A percentile compares a stretch with the other conserved stretches of the same genome.
These are phyloP conservation scores for Drosophila micromelanica DNA, from an alignment of 1,140 invertebrate species.

Conservation along the genomic window DNA sequence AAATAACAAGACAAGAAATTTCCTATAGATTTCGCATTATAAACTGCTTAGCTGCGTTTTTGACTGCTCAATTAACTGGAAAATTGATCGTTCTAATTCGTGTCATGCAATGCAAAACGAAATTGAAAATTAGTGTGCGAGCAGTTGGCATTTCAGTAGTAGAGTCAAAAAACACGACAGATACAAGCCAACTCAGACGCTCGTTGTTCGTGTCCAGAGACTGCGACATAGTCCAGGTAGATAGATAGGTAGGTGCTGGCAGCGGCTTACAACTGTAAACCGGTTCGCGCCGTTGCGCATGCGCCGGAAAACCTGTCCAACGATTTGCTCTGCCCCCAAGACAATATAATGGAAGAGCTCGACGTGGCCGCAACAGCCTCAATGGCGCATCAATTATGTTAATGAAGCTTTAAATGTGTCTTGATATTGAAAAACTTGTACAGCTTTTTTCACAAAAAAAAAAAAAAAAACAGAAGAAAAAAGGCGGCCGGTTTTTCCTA, in stretches of 20 bases:
- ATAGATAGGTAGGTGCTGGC: slow-evolving; percentile 2
- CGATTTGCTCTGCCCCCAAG: slow-evolving; percentile 68
- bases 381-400: slow-evolving; percentile 82
- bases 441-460: slow-evolving; percentile 25
- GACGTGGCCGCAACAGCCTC: slow-evolving; percentile 39
- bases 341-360: slow-evolving; percentile 65
- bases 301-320: slow-evolving; percentile 73
- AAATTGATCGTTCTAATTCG: slow-evolving; percentile 41
- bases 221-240: neutral
- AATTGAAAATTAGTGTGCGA: slow-evolving; percentile 69
- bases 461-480: slow-evolving; percentile 21
- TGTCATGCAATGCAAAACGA: slow-evolving; percentile 52
- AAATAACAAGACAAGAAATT: too few species aligned
- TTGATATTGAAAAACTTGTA: slow-evolving; percentile 71
- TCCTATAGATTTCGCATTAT: slow-evolving; percentile 26
- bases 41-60: slow-evolving; percentile 16
- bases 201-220: slow-evolving; percentile 16
- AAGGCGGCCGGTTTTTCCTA: slow-evolving; percentile 55
- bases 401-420: slow-evolving; percentile 77
- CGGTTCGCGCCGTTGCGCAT: slow-evolving; percentile 57
- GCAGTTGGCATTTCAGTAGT: slow-evolving; percentile 9
- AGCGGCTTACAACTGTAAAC: slow-evolving; percentile 47
- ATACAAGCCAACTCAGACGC: slow-evolving; percentile 8
- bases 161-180: slow-evolving; percentile 7
- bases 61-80: slow-evolving; percentile 38